Conservation (phyloP, 1,140 invertebrate species). For the Myzus persicae region DNA sequence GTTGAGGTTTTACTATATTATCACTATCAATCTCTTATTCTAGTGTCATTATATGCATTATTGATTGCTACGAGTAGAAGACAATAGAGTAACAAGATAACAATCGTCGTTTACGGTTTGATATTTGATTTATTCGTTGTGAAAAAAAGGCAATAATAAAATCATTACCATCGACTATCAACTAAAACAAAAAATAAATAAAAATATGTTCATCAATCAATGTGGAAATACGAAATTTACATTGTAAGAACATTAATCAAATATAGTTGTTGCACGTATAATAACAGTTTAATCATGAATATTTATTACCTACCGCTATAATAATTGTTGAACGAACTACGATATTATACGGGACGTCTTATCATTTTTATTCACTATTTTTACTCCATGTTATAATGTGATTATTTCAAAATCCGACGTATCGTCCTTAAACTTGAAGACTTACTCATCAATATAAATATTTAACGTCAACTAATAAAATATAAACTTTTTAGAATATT, state of each 20-base stretch:
- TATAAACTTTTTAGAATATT: not conserved
- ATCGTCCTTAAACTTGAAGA: not conserved
- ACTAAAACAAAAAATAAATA: not conserved
- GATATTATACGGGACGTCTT: not conserved
- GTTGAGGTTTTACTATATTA: not conserved
- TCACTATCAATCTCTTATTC: not conserved
- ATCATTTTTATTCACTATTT: not conserved
- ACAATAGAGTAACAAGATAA: constrained; percentile 9
- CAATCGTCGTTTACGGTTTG: not conserved
- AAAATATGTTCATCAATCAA: constrained; percentile 3
- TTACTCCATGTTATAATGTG: not conserved
- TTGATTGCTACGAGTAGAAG: not conserved
- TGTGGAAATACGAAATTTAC: not conserved
- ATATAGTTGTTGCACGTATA: not conserved
- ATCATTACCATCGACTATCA: not conserved
- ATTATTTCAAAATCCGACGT: not conserved
- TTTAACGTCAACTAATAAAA: too few species aligned
- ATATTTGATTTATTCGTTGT: not conserved
- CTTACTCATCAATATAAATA: too few species aligned
- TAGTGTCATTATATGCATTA: not conserved
- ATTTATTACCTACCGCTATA: not conserved
- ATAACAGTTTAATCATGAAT: not conserved
- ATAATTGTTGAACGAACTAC: not conserved
- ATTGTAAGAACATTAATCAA: not conserved
- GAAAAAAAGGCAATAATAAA: not conserved